Evolutionary conservation across 2,888 invertebrate species (phyloP).

Genomic region (Leptinotarsa haldemani): DNA sequence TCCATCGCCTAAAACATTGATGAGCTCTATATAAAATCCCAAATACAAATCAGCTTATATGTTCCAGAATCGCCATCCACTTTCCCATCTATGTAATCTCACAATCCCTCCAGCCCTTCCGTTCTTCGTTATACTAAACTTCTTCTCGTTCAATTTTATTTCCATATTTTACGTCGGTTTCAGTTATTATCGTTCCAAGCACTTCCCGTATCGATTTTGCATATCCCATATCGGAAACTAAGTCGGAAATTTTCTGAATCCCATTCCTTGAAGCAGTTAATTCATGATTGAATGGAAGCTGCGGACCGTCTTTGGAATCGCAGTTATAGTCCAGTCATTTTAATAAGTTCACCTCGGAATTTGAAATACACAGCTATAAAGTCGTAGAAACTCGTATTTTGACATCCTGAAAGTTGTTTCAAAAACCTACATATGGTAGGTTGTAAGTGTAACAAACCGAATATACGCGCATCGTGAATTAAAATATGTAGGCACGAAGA

Average conservation of each 20-base stretch:
- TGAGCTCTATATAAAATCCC: too few species aligned
- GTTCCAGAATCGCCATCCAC: background rate
- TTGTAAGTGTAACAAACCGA: too few species aligned
- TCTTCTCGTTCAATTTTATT: background rate
- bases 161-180: constrained; percentile 5
- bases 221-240: background rate
- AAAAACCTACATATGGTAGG: too few species aligned
- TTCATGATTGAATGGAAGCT: background rate
- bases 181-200: constrained; percentile 7
- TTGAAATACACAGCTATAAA: too few species aligned
- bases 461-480: too few species aligned
- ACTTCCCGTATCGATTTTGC: constrained; percentile 10
- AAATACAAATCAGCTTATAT: background rate
- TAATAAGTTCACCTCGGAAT: too few species aligned
- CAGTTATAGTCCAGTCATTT: too few species aligned
- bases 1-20: too few species aligned
- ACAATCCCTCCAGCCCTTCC: background rate
- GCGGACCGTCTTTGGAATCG: too few species aligned
- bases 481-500: too few species aligned
- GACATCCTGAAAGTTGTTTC: too few species aligned
- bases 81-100: background rate
- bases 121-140: background rate
- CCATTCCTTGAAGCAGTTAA: background rate
- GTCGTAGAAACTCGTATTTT: too few species aligned
- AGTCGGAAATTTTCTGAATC: background rate